Base-by-base conservation (phyloP, 2,888 invertebrate species). In the Andrena hattorfiana region DNA sequence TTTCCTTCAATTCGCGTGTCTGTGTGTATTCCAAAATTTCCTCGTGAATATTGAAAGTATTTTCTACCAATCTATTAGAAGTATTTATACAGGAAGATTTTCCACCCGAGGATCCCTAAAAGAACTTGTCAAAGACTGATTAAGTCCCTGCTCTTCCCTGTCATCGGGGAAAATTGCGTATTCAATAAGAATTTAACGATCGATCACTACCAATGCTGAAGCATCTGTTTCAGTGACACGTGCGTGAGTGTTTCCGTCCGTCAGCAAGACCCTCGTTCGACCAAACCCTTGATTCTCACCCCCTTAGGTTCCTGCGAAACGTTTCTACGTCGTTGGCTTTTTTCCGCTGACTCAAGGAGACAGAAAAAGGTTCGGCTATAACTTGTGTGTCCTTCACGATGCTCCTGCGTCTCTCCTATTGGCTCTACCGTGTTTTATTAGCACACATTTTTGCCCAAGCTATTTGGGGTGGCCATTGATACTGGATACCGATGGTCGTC, bases 241-340 rank as follows among this genome's bases (percentile, higher is more conserved):
- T 77, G 60, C 32, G 20, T 10, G 49, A 67, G 32, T 49, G 60
- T 72, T 60, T 77, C 67, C 26, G 49, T 56, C 66, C 28, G 66
- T 80, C 66, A 67, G 2, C 49, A 54, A 49, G 68, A 59, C 35
- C 66, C 66, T 77, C 77, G 66, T 80, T 71, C 51, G 51, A 35
- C n/a, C 20, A 16, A 54, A 63, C 54, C 42, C 42, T 48, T 20
- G 60, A 16, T 42, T n/a, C 13, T 35, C 51, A 2, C 10, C 26
- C 32, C 51, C 20, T 32, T 23, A 5, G 7, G 10, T 54, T 35
- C 60, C 54, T 26, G 5, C 8, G 35, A 48, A 78, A 70, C 51
- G 75, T 68, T 83, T 69, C 72, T 72, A 51, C 68, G 75, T 26
- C 59, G 63, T 72, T 64, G 72, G 69, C 56, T 67, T n/a, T 32